phyloP scores from a whole-genome alignment of 2,797 vertebrate species.

The Enteromius anoplus region DNA sequence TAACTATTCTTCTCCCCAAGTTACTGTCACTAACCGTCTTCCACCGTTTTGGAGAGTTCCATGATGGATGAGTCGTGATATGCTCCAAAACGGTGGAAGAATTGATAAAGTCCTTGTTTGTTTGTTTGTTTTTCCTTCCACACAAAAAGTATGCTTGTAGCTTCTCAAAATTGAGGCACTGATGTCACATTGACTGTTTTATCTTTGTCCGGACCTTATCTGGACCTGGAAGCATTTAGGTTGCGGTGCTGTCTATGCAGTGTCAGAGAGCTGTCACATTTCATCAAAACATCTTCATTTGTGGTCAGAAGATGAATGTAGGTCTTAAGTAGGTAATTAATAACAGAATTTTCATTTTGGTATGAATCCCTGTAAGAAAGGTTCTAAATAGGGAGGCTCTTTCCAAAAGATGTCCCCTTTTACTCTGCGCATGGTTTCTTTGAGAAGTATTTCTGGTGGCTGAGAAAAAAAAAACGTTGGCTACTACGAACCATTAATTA shows the following conservation, averaged over 20 bases:
- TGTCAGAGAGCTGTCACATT: neutral
- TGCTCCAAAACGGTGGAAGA: too few species aligned
- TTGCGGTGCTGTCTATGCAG: neutral
- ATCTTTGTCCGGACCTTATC: neutral
- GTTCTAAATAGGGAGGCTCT: neutral
- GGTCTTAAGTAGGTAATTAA: neutral
- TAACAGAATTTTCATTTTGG: neutral
- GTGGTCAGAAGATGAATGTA: too few species aligned
- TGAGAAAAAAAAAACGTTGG: neutral
- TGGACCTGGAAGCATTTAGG: neutral
- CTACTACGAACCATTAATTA: neutral
- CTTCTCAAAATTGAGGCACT: too few species aligned
- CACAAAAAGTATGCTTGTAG: too few species aligned
- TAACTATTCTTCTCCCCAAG: too few species aligned
- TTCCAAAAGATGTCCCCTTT: neutral
- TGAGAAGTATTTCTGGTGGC: neutral
- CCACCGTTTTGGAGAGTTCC: too few species aligned
- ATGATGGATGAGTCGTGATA: too few species aligned
- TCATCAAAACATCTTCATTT: neutral
- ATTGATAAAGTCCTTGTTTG: too few species aligned
- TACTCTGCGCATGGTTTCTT: neutral
- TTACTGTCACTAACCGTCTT: too few species aligned
- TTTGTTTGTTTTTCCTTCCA: too few species aligned
- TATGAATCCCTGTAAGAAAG: neutral
- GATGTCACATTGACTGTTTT: neutral